Evolutionary conservation across 2,797 vertebrate genomes (phyloP).

Genomic region (Helicolenus hilgendorfi): DNA sequence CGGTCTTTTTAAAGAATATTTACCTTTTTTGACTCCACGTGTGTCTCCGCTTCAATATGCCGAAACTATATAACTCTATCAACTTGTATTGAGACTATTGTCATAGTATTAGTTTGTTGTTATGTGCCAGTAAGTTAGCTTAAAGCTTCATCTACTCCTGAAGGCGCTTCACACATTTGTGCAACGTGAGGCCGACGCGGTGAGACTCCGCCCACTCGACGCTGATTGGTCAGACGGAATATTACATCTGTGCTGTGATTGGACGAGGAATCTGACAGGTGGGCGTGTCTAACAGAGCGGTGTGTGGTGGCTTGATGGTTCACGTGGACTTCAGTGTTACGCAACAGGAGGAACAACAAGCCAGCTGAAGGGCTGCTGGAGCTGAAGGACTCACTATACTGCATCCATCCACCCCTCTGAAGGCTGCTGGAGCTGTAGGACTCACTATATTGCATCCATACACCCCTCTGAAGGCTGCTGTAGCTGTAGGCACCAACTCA

Average conservation of each 20-base stretch:
- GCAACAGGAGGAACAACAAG: constrained; percentile 68
- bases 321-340: constrained; percentile 89
- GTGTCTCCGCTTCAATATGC: background rate
- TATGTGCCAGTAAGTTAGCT: constrained; percentile 25
- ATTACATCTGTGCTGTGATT: constrained; percentile 8
- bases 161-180: constrained; percentile 77
- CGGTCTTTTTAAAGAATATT: background rate
- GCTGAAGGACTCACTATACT: background rate
- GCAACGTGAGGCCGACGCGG: constrained; percentile 84
- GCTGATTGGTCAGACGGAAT: constrained; percentile 47
- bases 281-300: constrained; percentile 9
- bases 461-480: too few relatives aligned
- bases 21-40: constrained; percentile 49
- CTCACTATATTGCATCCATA: too few relatives aligned
- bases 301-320: constrained; percentile 39
- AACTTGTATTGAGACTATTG: background rate
- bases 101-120: background rate
- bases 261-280: background rate
- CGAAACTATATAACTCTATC: background rate
- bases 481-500: too few relatives aligned
- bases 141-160: constrained; percentile 14
- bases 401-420: too few relatives aligned
- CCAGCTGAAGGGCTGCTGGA: background rate
- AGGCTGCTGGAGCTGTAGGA: too few relatives aligned
- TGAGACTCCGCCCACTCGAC: constrained; percentile 51